A percentile compares a stretch with the other conserved stretches of the same genome.
Evolutionary conservation across 2,888 invertebrate genomes (phyloP).

Genomic region (Andrena camellia): DNA sequence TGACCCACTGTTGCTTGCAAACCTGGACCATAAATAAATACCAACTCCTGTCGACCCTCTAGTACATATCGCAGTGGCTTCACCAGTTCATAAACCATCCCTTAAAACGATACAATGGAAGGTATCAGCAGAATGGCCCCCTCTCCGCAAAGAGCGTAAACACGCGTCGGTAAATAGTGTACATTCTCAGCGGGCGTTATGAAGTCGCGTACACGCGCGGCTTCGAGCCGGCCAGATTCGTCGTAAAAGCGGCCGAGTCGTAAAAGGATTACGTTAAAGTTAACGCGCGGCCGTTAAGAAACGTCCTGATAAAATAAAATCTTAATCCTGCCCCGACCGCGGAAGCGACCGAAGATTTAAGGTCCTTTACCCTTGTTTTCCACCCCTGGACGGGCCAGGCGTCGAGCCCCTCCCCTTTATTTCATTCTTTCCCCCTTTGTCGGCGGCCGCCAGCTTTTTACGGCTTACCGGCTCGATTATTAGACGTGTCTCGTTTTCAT

Average conservation of each 20-base stretch:
- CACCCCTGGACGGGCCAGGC: slow-evolving; percentile 31
- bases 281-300: slow-evolving; percentile 74
- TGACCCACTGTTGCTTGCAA: not conserved
- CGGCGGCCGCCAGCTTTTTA: slow-evolving; percentile 49
- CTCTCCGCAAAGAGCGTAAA: not conserved
- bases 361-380: slow-evolving; percentile 61
- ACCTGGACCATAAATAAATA: no score
- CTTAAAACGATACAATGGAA: not conserved
- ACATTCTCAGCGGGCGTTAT: slow-evolving; percentile 21
- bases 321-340: slow-evolving; percentile 72
- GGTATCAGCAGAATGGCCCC: not conserved
- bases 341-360: slow-evolving; percentile 76
- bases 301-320: slow-evolving; percentile 81
- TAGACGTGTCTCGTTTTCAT: slow-evolving; percentile 64
- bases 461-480: slow-evolving; percentile 62
- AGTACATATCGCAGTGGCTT: not conserved
- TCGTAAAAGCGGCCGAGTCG: slow-evolving; percentile 71
- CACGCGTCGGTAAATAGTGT: not conserved
- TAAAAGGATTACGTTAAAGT: slow-evolving; percentile 79
- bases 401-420: not conserved
- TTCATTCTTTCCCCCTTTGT: slow-evolving; percentile 30
- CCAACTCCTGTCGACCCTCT: no score
- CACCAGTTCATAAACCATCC: not conserved
- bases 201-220: slow-evolving; percentile 28
- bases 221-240: slow-evolving; percentile 69